Percentiles rank a stretch among this genome's conserved stretches.
Evolutionary conservation across 2,113 vertebrate species (phyloP).

Genomic region (Falcunculus frontatus): DNA sequence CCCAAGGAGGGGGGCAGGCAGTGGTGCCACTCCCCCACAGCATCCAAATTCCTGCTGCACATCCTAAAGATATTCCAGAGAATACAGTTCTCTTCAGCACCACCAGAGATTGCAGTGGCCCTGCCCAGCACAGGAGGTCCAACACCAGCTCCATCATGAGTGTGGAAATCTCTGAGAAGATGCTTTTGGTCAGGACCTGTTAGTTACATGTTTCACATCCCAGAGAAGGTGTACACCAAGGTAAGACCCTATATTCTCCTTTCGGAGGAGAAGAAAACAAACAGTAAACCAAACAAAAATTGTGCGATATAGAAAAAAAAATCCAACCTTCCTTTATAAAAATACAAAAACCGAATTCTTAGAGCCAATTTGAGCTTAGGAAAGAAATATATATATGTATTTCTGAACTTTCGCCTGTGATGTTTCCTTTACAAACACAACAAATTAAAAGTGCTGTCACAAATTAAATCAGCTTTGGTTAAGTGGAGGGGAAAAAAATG

Average conservation of each 20-base stretch:
- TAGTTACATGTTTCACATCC: not conserved
- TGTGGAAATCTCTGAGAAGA: not conserved
- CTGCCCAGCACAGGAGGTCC: not conserved
- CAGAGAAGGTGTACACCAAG: not conserved
- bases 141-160: not conserved
- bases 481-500: not conserved
- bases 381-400: not conserved
- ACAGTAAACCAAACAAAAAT: not conserved
- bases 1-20: not conserved
- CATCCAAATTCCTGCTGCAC: not conserved
- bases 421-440: not conserved
- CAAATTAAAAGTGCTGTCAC: not conserved
- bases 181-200: not conserved
- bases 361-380: not conserved
- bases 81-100: not conserved
- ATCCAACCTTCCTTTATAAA: not conserved
- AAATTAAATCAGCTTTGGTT: not conserved
- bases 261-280: not conserved
- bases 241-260: not conserved
- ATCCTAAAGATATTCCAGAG: not conserved
- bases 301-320: accelerated
- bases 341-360: not conserved
- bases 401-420: not conserved
- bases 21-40: accelerated
- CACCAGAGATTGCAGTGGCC: not conserved